Percentiles rank a stretch among this genome's conserved stretches.
These are phyloP conservation scores for Sebastes wilsoni DNA, from an alignment of 2,797 vertebrate species.

Conservation along the genomic window DNA sequence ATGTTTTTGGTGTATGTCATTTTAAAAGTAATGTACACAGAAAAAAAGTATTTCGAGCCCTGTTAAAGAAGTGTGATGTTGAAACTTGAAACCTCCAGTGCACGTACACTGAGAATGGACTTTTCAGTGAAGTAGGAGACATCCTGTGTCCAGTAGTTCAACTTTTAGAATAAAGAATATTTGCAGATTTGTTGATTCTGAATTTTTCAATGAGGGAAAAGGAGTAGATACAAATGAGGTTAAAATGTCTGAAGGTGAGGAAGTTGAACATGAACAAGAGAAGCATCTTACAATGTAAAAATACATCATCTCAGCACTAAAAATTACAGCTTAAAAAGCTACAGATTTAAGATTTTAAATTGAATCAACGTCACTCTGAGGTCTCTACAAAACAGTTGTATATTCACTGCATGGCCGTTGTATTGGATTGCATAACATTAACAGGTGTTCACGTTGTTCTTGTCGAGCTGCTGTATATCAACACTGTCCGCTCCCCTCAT, in stretches of 20 bases:
- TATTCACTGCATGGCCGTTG: not conserved
- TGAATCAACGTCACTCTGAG: not conserved
- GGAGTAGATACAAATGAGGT: not conserved
- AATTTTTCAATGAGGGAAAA: not conserved
- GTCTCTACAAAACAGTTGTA: not conserved
- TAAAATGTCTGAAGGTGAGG: too few relatives aligned
- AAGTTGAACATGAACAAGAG: not conserved
- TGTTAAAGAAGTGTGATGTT: not conserved
- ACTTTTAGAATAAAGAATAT: not conserved
- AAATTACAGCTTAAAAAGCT: not conserved
- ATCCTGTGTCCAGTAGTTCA: not conserved
- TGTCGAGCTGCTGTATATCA: conserved; percentile 33
- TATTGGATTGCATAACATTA: conserved; percentile 25
- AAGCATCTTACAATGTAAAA: not conserved
- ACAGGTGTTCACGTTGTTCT: conserved; percentile 49
- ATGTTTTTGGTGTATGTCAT: not conserved
- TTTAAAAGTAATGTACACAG: not conserved
- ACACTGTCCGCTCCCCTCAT: conserved; percentile 20
- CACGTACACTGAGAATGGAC: not conserved
- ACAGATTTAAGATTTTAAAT: not conserved
- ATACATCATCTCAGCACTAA: not conserved
- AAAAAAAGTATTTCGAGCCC: not conserved
- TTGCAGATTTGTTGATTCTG: not conserved
- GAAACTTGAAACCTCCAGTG: not conserved
- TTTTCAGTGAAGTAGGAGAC: not conserved